Percentiles rank a stretch among this genome's conserved stretches.
phyloP scores from a whole-genome alignment of 92 coral and sea anemone genomes.

The Phenganax marumi region DNA sequence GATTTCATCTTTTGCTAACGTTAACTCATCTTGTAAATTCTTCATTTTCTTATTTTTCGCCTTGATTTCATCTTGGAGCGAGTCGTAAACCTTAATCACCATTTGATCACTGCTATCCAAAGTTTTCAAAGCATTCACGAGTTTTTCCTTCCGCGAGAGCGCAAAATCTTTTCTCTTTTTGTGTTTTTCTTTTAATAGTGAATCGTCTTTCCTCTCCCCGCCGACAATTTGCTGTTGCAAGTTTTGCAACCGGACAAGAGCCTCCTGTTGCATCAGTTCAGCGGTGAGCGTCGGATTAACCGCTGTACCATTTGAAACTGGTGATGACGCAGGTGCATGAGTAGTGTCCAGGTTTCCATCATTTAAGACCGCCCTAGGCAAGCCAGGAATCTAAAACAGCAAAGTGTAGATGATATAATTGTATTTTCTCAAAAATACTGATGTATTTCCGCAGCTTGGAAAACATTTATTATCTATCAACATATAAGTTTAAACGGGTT shows the following conservation, averaged over 20 bases:
- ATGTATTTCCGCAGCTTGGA: too few relatives aligned
- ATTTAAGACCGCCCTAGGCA: slow-evolving; percentile 6
- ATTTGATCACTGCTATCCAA: slow-evolving; percentile 93
- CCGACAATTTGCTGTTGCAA: slow-evolving; percentile 86
- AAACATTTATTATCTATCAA: too few relatives aligned
- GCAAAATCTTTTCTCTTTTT: slow-evolving; percentile 76
- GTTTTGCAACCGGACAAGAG: slow-evolving; percentile 72
- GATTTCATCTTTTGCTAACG: slow-evolving; percentile 65
- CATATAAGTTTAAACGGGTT: too few relatives aligned
- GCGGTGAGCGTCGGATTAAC: slow-evolving; percentile 31
- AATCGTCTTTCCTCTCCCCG: slow-evolving; percentile 87
- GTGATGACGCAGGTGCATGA: slow-evolving; percentile 50
- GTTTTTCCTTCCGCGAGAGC: slow-evolving; percentile 69
- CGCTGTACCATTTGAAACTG: slow-evolving; percentile 30
- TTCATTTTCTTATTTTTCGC: slow-evolving; percentile 66
- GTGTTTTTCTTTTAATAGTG: slow-evolving; percentile 77
- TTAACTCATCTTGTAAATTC: slow-evolving; percentile 63
- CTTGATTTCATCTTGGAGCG: slow-evolving; percentile 86
- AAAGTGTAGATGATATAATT: too few relatives aligned
- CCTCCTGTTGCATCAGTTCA: slow-evolving; percentile 65
- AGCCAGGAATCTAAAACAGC: not conserved
- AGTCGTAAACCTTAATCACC: slow-evolving; percentile 75
- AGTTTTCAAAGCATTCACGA: slow-evolving; percentile 75
- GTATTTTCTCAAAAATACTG: too few relatives aligned
- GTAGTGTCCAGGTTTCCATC: slow-evolving; percentile 58